phyloP scores from a whole-genome alignment of 2,888 invertebrate species.

The Endotricha flammealis region DNA sequence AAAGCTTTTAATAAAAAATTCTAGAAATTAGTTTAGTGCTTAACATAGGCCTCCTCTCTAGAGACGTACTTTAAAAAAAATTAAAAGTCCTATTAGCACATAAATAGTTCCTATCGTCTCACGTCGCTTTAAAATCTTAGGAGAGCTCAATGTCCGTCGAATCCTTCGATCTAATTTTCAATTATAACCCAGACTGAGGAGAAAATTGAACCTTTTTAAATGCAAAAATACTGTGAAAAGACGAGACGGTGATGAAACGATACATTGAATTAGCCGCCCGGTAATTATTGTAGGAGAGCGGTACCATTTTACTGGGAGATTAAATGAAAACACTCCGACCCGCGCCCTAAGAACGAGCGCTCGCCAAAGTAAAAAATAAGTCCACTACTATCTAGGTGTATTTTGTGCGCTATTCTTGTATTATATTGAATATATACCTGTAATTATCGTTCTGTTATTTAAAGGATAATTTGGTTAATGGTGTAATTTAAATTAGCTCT shows the following conservation, averaged over 20 bases:
- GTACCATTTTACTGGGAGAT: conserved; percentile 62
- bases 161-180: conserved; percentile 35
- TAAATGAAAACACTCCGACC: conserved; percentile 64
- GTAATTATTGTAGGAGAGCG: conserved; percentile 64
- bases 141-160: conserved; percentile 22
- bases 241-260: conserved; percentile 51
- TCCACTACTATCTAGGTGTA: conserved; percentile 17
- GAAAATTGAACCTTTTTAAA: conserved; percentile 46
- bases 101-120: no score
- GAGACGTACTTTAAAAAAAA: no score
- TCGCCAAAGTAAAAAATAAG: conserved; percentile 30
- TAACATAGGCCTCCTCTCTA: no score
- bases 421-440: no score
- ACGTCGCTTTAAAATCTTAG: neutral
- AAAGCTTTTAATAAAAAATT: no score
- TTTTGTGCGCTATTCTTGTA: no score
- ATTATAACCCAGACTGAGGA: conserved; percentile 32
- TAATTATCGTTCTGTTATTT: no score
- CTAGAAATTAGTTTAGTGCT: no score
- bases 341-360: conserved; percentile 30
- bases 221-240: conserved; percentile 50
- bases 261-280: conserved; percentile 50
- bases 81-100: no score
- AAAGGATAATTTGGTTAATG: no score
- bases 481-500: no score